Percentiles rank a stretch among this genome's conserved stretches.
These are phyloP conservation scores for Leucoptera coffeella DNA, from an alignment of 2,888 invertebrate species.

Conservation along the genomic window DNA sequence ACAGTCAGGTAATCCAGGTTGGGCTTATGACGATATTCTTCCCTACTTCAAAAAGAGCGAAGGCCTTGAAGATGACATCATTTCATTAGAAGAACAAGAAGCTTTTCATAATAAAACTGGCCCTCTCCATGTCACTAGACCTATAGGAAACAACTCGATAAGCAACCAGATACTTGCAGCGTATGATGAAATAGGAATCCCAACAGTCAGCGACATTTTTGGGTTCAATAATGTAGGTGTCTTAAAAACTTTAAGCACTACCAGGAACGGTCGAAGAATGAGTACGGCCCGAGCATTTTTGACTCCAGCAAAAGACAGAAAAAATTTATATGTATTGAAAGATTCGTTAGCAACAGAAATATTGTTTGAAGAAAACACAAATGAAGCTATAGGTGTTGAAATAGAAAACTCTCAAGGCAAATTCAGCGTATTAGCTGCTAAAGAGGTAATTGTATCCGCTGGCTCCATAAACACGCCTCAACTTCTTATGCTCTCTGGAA, in stretches of 20 bases:
- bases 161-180: conserved; percentile 11
- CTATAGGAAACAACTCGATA: conserved; percentile 11
- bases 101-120: conserved; percentile 15
- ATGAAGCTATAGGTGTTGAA: conserved; percentile 19
- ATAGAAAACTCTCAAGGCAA: conserved; percentile 12
- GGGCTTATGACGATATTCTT: conserved; percentile 57
- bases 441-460: conserved; percentile 14
- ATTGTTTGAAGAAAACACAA: conserved; percentile 23
- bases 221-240: too few species aligned
- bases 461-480: conserved; percentile 26
- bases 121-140: conserved; percentile 21
- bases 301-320: conserved; percentile 16
- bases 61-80: conserved; percentile 3
- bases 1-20: conserved; percentile 42
- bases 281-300: conserved; percentile 68
- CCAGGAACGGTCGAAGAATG: conserved; percentile 62
- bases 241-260: conserved; percentile 68
- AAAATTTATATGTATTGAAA: conserved; percentile 18
- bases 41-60: conserved; percentile 36
- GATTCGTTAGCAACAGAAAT: conserved; percentile 28
- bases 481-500: conserved; percentile 25
- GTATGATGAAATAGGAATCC: conserved; percentile 34
- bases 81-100: conserved; percentile 4
- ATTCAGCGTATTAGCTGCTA: conserved; percentile 13
- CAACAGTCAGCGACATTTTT: conserved; percentile 61